Evolutionary conservation across 2,888 invertebrate species (phyloP), one percentile per base, ranked within the genome.

Genomic region (Fabriciana adippe): DNA sequence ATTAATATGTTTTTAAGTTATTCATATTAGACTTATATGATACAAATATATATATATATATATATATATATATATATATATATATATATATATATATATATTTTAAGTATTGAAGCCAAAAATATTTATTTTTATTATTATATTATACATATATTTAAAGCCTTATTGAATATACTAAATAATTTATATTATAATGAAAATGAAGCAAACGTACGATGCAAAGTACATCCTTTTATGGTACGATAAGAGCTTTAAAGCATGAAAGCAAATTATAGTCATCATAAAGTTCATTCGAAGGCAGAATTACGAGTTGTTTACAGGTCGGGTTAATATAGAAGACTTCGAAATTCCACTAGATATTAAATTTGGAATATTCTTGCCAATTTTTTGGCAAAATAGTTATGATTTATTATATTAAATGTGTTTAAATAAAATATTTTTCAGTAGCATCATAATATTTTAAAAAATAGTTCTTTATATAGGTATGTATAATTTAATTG

Each of bases 291-390:
- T 59, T 66, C 62, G 54, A 62, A 57, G 73, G 64, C 64, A 64
- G 70, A 75, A 62, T 71, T 75, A 74, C 72, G 75, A 72, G 71
- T 72, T 76, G 76, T 76, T 76, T 76, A 72, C 74, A 60, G 66
- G 69, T 69, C 64, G 35, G 61, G 35, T 54, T 66, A 62, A 47
- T 60, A 60, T 60, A 60, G 35, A 16, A 35, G 31, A 35, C 16
- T 51, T 35, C 18, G 35, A 53, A 51, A 51, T 61, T 61, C 35
- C 48, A 54, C 51, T 31, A 21, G 66, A 61, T 55, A 21, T 18
- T 50, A 50, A 61, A 61, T 35, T 51, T 51, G 14, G 48, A 14
- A 48, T 59, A 59, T 61, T 18, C 35, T 41, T 41, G 61, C 61
- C 61, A 61, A 61, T 15, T 53, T 61, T 61, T 16, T 53, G 35